phyloP scores from a whole-genome alignment of 1,140 invertebrate species.

The Medauroidea extradentata region DNA sequence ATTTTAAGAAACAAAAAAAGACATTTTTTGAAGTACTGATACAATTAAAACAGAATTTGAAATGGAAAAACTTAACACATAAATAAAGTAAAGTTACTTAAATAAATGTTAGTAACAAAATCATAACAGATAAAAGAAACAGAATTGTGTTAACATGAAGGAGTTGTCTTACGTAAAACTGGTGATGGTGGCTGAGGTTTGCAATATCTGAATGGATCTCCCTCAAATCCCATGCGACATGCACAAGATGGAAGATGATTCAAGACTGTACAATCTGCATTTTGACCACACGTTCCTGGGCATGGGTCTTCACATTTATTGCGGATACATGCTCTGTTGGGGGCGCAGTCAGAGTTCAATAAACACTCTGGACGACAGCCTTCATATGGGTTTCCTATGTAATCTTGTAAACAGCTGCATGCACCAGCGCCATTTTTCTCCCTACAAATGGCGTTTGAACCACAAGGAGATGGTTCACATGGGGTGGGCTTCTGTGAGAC shows the following conservation, averaged over 20 bases:
- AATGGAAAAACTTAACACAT: too few relatives aligned
- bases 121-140: too few relatives aligned
- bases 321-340: slow-evolving; percentile 52
- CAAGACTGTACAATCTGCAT: slow-evolving; percentile 55
- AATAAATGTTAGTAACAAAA: too few relatives aligned
- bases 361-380: slow-evolving; percentile 56
- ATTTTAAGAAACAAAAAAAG: too few relatives aligned
- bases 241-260: slow-evolving; percentile 62
- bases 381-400: slow-evolving; percentile 52
- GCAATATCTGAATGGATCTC: slow-evolving; percentile 61
- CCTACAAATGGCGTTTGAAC: slow-evolving; percentile 50
- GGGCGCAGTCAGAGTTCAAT: slow-evolving; percentile 52
- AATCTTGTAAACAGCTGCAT: slow-evolving; percentile 48
- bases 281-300: slow-evolving; percentile 57
- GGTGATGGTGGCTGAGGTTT: slow-evolving; percentile 32
- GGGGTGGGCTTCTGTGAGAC: slow-evolving; percentile 17
- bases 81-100: too few relatives aligned
- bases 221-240: slow-evolving; percentile 54
- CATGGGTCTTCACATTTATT: slow-evolving; percentile 61
- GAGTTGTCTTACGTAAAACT: too few relatives aligned
- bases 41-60: too few relatives aligned
- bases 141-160: too few relatives aligned
- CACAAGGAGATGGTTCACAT: slow-evolving; percentile 48
- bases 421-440: slow-evolving; percentile 34
- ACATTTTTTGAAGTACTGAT: too few relatives aligned